These are phyloP conservation scores for Arenaria interpres DNA, from an alignment of 2,113 vertebrate species.

Conservation along the genomic window DNA sequence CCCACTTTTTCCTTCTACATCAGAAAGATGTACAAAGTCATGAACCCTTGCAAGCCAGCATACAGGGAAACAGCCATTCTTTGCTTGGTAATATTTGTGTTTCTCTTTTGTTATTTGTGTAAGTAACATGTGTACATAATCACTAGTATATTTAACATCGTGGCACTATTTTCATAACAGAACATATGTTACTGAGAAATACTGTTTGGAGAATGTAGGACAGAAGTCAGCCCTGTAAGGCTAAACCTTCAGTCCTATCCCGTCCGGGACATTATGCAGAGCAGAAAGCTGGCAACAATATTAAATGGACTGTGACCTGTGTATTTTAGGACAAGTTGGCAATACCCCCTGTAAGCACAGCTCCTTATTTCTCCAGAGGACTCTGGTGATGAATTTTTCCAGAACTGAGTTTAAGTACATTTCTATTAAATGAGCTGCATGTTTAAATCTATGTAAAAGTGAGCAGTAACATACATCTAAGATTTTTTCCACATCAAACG, in stretches of 20 bases:
- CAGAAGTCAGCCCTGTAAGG: neutral
- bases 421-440: neutral
- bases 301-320: neutral
- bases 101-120: neutral
- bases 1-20: neutral
- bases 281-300: constrained; percentile 7
- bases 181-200: neutral
- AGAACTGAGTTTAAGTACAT: neutral
- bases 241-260: neutral
- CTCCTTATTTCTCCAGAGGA: neutral
- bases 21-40: neutral
- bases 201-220: neutral
- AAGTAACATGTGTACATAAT: neutral
- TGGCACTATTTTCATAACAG: neutral
- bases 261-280: neutral
- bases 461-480: neutral
- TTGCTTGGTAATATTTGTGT: neutral
- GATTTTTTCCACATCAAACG: neutral
- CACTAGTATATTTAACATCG: neutral
- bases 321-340: neutral
- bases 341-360: neutral
- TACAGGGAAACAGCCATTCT: neutral
- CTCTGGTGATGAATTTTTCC: neutral
- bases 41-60: neutral
- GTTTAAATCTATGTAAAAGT: neutral